Conservation (phyloP, 2,797 vertebrate species). For the Champsocephalus gunnari region DNA sequence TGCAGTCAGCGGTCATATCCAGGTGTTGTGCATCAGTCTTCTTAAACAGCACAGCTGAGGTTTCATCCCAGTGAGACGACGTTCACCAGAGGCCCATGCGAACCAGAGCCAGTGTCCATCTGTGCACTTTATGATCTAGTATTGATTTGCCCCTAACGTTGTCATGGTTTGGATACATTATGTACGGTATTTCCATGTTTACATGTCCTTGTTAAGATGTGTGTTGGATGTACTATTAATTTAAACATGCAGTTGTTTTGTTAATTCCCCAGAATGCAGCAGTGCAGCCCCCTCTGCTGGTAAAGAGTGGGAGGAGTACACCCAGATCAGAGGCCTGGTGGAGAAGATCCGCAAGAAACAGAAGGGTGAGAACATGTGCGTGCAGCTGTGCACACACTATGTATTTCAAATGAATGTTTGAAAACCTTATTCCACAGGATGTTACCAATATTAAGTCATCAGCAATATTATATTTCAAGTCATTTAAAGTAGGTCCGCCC, state of each 20-base stretch:
- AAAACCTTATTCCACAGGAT: too few species aligned
- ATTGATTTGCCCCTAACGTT: too few species aligned
- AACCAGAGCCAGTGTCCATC: neutral
- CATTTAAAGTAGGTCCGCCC: neutral
- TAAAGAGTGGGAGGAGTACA: conserved; percentile 97
- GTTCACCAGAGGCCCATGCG: neutral
- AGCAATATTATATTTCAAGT: neutral
- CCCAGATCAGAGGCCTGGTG: conserved; percentile 93
- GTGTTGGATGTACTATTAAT: neutral
- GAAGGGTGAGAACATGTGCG: conserved; percentile 85
- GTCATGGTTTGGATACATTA: neutral
- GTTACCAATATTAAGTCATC: neutral
- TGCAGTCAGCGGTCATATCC: neutral
- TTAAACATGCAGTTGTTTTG: neutral
- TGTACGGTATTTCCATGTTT: neutral
- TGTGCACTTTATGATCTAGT: too few species aligned
- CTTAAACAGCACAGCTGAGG: neutral
- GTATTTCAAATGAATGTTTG: neutral
- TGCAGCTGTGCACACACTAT: neutral
- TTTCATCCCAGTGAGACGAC: neutral
- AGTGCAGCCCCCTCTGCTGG: conserved; percentile 91
- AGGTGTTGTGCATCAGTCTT: neutral
- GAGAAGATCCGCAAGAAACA: conserved; percentile 99
- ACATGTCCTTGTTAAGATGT: neutral
- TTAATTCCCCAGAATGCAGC: conserved; percentile 90